phyloP scores from a whole-genome alignment of 2,113 vertebrate species.

The Mustela nigripes region DNA sequence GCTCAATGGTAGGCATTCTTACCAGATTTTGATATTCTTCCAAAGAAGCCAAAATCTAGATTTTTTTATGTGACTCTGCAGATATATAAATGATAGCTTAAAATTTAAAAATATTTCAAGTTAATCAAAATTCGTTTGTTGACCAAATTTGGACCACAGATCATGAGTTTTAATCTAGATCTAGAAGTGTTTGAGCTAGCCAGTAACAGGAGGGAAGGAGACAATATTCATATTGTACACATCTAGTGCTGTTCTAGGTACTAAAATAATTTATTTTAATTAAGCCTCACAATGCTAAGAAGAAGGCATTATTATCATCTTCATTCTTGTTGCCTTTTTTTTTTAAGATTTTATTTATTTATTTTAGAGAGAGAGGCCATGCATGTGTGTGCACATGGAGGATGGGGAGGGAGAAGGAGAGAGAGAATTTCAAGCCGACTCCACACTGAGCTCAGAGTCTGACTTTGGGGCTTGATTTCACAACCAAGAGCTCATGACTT shows the following conservation, averaged over 20 bases:
- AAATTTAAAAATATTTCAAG: not conserved
- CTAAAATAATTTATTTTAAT: not conserved
- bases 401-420: not conserved
- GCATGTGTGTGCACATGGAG: not conserved
- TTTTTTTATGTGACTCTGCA: not conserved
- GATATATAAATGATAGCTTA: not conserved
- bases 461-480: not conserved
- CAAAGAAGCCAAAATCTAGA: not conserved
- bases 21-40: not conserved
- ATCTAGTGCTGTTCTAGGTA: not conserved
- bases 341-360: not conserved
- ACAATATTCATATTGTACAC: not conserved
- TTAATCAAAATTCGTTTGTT: not conserved
- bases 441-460: not conserved
- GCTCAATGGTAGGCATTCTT: too few species aligned
- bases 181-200: not conserved
- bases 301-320: not conserved
- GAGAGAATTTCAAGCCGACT: not conserved
- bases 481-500: not conserved
- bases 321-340: not conserved
- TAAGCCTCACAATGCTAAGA: not conserved
- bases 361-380: not conserved
- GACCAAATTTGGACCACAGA: not conserved
- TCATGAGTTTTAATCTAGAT: not conserved
- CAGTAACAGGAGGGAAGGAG: not conserved